Percentiles rank a stretch among this genome's conserved stretches.
phyloP scores from a whole-genome alignment of 2,888 invertebrate genomes.

The Teleiodes luculella region DNA sequence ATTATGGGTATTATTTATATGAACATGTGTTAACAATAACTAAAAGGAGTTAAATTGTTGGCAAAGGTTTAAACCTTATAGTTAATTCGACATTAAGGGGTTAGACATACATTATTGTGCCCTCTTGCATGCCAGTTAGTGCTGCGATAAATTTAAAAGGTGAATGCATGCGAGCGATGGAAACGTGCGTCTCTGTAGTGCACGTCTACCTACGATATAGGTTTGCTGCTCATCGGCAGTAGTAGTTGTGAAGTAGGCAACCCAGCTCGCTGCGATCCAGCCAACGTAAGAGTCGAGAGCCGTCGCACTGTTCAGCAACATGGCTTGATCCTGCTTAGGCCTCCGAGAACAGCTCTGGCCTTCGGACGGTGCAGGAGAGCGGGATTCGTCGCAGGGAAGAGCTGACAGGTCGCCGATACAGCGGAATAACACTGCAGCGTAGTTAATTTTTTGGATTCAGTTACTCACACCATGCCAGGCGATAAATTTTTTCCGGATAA shows the following conservation, averaged over 20 bases:
- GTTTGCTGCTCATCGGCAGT: conserved; percentile 58
- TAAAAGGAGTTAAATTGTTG: not conserved
- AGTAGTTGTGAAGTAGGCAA: conserved; percentile 59
- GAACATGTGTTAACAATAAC: not conserved
- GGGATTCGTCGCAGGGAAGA: conserved; percentile 52
- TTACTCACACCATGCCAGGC: conserved; percentile 25
- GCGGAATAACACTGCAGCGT: conserved; percentile 67
- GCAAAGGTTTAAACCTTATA: not conserved
- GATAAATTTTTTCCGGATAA: conserved; percentile 5
- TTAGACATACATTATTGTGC: not conserved
- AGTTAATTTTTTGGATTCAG: conserved; percentile 34
- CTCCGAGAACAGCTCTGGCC: conserved; percentile 55
- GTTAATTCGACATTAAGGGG: not conserved
- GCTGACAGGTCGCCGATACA: conserved; percentile 73
- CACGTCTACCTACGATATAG: conserved; percentile 62
- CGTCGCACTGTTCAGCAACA: conserved; percentile 59
- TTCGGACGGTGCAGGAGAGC: conserved; percentile 23
- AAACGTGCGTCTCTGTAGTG: conserved; percentile 22
- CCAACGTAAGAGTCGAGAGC: conserved; percentile 70
- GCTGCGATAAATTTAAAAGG: not conserved
- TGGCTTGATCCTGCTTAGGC: conserved; percentile 52
- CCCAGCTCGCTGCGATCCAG: conserved; percentile 68
- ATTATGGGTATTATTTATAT: not conserved
- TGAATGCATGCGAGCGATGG: conserved; percentile 9
- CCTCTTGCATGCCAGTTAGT: not conserved